phyloP scores from a whole-genome alignment of 2,797 vertebrate genomes.

The Discoglossus pictus region DNA sequence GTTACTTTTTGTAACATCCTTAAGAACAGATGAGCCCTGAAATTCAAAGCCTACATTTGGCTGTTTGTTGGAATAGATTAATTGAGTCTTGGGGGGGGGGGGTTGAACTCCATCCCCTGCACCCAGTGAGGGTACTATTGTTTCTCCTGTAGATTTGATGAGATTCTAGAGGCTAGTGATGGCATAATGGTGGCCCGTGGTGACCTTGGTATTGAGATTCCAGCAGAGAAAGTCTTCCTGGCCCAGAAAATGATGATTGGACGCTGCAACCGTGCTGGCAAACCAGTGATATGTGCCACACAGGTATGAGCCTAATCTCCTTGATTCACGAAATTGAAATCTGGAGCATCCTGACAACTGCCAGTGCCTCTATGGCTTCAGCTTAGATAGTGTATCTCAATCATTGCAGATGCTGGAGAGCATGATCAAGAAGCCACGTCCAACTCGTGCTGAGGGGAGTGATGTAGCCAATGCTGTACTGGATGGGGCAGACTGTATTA shows the following conservation, averaged over 20 bases:
- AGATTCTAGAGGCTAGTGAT: constrained; percentile 96
- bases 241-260: constrained; percentile 99
- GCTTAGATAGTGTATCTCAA: background rate
- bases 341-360: constrained; percentile 6
- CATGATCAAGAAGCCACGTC: constrained; percentile 97
- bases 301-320: constrained; percentile 72
- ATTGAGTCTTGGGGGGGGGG: too few species aligned
- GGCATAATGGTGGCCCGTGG: constrained; percentile 98
- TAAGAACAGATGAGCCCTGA: too few species aligned
- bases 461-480: constrained; percentile 78
- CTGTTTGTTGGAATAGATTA: too few species aligned
- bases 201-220: constrained; percentile 95
- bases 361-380: background rate
- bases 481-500: constrained; percentile 84
- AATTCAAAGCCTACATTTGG: too few species aligned
- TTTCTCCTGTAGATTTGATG: constrained; percentile 82
- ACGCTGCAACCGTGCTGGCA: constrained; percentile 93
- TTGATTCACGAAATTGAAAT: background rate
- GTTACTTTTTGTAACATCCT: too few species aligned
- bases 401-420: constrained; percentile 91
- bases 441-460: constrained; percentile 92
- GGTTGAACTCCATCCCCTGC: too few species aligned
- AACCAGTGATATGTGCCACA: constrained; percentile 95
- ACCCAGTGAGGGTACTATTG: too few species aligned
- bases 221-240: constrained; percentile 94